Conservation (phyloP, 2,888 invertebrate genomes). For the Malthinus flaveolus region DNA sequence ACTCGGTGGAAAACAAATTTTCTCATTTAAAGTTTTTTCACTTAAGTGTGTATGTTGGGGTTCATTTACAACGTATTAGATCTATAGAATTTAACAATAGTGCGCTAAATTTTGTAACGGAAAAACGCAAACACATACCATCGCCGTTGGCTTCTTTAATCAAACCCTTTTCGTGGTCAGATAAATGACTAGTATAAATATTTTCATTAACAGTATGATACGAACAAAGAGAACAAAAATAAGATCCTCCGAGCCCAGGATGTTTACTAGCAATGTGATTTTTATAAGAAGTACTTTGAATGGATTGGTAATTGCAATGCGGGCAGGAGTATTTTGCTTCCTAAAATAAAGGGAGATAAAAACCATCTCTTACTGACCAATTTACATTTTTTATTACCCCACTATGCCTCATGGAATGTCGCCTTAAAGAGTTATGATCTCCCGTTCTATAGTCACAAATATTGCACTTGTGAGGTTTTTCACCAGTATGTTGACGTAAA, state of each 20-base stretch:
- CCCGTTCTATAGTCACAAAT: conserved; percentile 71
- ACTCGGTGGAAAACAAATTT: no score
- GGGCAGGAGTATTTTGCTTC: conserved; percentile 61
- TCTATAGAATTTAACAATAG: no score
- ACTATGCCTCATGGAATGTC: conserved; percentile 66
- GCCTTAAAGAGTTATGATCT: conserved; percentile 75
- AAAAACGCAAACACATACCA: conserved; percentile 4
- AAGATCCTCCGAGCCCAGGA: conserved; percentile 57
- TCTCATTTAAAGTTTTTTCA: no score
- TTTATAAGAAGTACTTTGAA: conserved; percentile 71
- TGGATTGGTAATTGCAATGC: conserved; percentile 69
- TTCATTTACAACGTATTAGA: no score
- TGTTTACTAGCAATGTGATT: conserved; percentile 62
- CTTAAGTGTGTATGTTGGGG: no score
- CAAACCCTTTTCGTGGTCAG: conserved; percentile 59
- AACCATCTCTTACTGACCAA: no score
- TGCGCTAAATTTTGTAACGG: no score
- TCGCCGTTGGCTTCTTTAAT: conserved; percentile 38
- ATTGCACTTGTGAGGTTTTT: conserved; percentile 75
- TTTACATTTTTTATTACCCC: conserved; percentile 48
- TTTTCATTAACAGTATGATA: conserved; percentile 63
- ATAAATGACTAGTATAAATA: conserved; percentile 58
- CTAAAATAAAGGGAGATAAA: conserved; percentile 35
- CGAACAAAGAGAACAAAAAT: conserved; percentile 59
- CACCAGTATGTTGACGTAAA: conserved; percentile 75